These are phyloP conservation scores for Sesamia nonagrioides DNA, from an alignment of 1,140 invertebrate species.

Conservation along the genomic window DNA sequence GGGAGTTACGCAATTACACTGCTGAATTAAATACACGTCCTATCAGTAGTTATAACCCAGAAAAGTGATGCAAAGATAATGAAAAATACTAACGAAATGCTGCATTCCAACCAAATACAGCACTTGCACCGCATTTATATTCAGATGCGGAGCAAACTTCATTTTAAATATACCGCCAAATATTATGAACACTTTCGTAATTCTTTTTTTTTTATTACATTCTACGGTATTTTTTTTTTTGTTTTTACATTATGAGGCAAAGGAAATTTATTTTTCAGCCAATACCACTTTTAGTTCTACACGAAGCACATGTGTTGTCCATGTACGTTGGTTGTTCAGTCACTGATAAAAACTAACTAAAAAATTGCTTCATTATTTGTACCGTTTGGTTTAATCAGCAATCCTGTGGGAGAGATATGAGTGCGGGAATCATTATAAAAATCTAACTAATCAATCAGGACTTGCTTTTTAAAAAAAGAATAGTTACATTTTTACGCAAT, in stretches of 20 bases:
- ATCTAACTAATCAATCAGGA: no score
- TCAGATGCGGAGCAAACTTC: conserved; percentile 44
- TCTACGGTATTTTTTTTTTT: no score
- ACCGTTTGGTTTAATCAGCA: not conserved
- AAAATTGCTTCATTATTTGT: conserved; percentile 14
- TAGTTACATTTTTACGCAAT: no score
- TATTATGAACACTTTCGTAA: not conserved
- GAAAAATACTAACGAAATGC: conserved; percentile 74
- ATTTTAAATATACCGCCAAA: conserved; percentile 11
- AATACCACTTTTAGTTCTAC: conserved; percentile 66
- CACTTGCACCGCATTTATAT: conserved; percentile 67
- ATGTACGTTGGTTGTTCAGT: conserved; percentile 59
- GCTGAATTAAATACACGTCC: no score
- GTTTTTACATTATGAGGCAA: conserved; percentile 40
- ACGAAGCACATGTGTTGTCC: conserved; percentile 57
- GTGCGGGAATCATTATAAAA: not conserved
- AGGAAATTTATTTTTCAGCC: conserved; percentile 58
- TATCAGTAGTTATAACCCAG: not conserved
- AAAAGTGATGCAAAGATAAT: not conserved
- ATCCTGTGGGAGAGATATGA: conserved; percentile 2
- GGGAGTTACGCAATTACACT: no score
- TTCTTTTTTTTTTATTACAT: no score
- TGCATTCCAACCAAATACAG: conserved; percentile 72
- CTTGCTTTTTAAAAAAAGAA: no score
- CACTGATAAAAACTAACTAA: conserved; percentile 27